Evolutionary conservation across 2,113 vertebrate genomes (phyloP).

Genomic region (Hippocampus barbouri): DNA sequence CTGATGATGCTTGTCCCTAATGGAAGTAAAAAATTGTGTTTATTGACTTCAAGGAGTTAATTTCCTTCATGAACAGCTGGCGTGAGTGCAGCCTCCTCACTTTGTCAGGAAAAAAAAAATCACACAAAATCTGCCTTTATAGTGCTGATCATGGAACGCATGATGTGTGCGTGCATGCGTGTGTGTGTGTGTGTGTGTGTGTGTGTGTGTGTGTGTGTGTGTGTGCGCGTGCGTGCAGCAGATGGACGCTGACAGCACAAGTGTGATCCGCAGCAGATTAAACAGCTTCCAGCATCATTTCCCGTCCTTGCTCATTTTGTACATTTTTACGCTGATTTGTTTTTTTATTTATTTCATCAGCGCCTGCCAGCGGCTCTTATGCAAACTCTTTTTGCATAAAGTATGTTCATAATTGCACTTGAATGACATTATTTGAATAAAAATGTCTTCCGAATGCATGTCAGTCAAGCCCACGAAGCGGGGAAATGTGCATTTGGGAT

Average conservation of each 20-base stretch:
- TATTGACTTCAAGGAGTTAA: background rate
- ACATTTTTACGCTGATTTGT: conserved; percentile 3
- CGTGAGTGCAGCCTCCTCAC: background rate
- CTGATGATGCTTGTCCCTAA: background rate
- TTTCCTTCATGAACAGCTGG: conserved; percentile 7
- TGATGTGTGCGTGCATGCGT: background rate
- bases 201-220: background rate
- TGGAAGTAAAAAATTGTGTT: background rate
- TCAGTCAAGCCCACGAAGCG: background rate
- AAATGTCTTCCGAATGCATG: background rate
- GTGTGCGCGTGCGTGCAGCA: conserved; percentile 20
- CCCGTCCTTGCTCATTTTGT: conserved; percentile 21
- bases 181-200: conserved; percentile 1
- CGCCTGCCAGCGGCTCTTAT: background rate
- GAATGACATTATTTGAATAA: background rate
- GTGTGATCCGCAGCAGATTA: conserved; percentile 40
- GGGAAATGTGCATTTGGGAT: background rate
- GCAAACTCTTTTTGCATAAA: background rate
- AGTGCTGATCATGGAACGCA: conserved; percentile 24
- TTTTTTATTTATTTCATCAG: background rate
- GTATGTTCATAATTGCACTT: background rate
- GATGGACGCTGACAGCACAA: conserved; percentile 38
- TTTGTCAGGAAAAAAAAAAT: conserved; percentile 11
- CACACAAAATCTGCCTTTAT: conserved; percentile 5
- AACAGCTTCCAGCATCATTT: conserved; percentile 29